Evolutionary conservation across 2,888 invertebrate species (phyloP).

Genomic region (Acleris holmiana): DNA sequence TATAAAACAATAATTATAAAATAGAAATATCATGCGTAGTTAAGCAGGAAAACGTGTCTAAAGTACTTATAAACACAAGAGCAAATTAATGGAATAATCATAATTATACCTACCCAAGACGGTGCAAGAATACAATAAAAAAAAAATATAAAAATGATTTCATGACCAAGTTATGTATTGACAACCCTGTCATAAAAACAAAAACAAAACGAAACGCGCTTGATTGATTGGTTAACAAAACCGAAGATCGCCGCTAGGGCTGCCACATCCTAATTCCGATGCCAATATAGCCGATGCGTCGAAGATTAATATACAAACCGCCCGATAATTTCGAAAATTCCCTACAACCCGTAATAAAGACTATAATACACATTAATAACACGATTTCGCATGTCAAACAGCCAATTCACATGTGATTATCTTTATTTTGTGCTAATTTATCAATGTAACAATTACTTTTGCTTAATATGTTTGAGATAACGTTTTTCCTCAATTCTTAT

Average conservation of each 20-base stretch:
- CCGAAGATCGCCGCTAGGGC: conserved; percentile 36
- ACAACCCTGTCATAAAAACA: conserved; percentile 17
- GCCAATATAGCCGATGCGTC: conserved; percentile 36
- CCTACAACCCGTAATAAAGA: conserved; percentile 58
- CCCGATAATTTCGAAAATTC: conserved; percentile 80
- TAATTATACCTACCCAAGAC: too few species aligned
- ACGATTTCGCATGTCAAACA: conserved; percentile 78
- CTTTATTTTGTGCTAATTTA: conserved; percentile 80
- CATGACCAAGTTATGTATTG: too few species aligned
- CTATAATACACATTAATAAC: conserved; percentile 81
- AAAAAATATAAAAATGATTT: too few species aligned
- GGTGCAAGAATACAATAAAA: too few species aligned
- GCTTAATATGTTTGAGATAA: conserved; percentile 30
- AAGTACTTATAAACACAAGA: too few species aligned
- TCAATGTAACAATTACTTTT: conserved; percentile 62
- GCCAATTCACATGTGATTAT: conserved; percentile 76
- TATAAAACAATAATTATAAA: too few species aligned
- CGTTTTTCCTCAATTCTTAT: neutral
- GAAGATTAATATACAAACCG: conserved; percentile 76
- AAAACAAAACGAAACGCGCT: conserved; percentile 15
- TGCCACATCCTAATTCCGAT: conserved; percentile 40
- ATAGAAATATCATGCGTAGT: too few species aligned
- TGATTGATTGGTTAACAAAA: conserved; percentile 34
- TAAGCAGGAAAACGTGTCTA: too few species aligned
- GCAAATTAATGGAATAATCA: too few species aligned